phyloP scores from a whole-genome alignment of 1,140 invertebrate genomes.

The Portunus trituberculatus region DNA sequence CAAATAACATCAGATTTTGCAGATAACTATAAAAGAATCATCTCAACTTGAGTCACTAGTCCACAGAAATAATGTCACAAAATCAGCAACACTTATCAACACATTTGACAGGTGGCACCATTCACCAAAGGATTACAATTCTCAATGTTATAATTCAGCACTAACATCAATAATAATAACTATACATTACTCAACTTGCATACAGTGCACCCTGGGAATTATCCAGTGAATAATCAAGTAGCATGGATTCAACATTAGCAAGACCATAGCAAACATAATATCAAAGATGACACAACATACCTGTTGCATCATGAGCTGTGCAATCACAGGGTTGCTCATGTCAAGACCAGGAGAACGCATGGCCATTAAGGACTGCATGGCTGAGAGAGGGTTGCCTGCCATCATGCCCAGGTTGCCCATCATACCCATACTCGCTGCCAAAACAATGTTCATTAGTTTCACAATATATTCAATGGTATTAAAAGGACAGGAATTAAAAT shows the following conservation, averaged over 20 bases:
- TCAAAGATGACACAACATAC: conserved; percentile 24
- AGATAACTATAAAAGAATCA: no score
- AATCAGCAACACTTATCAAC: no score
- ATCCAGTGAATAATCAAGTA: background rate
- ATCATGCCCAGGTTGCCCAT: conserved; percentile 70
- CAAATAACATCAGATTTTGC: no score
- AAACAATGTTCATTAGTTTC: background rate
- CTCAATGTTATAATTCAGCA: no score
- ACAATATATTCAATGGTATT: no score
- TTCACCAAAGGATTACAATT: no score
- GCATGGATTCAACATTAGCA: no score
- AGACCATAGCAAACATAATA: background rate
- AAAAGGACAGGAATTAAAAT: background rate
- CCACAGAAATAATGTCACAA: no score
- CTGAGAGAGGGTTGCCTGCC: conserved; percentile 67
- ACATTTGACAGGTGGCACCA: no score
- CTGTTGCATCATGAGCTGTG: conserved; percentile 77
- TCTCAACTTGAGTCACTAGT: no score
- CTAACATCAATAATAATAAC: no score
- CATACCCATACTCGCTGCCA: conserved; percentile 73
- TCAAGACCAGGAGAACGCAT: conserved; percentile 70
- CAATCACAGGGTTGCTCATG: conserved; percentile 76
- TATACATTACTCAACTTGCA: no score
- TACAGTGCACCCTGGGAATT: background rate
- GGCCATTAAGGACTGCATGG: conserved; percentile 69